Evolutionary conservation across 1,140 invertebrate species (phyloP).

Genomic region (Formica selysi): DNA sequence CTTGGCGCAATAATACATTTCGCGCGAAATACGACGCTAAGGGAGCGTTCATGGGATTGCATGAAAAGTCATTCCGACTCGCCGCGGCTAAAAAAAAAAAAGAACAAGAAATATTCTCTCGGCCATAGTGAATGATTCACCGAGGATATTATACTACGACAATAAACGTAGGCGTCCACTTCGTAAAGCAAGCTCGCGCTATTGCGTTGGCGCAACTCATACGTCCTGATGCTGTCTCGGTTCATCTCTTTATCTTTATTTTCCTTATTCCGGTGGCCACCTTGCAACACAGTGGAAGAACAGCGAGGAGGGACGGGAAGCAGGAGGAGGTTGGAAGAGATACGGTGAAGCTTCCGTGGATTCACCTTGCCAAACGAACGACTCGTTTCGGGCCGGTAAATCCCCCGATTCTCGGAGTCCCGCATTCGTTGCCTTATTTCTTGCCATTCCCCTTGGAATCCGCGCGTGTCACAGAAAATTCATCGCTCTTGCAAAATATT

Average conservation of each 20-base stretch:
- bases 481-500: constrained; percentile 47
- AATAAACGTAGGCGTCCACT: constrained; percentile 83
- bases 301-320: not conserved
- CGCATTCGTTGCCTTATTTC: constrained; percentile 65
- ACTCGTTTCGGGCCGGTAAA: constrained; percentile 66
- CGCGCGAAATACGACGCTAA: not conserved
- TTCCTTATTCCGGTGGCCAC: constrained; percentile 82
- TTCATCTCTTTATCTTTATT: constrained; percentile 81
- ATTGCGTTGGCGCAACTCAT: constrained; percentile 59
- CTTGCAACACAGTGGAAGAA: constrained; percentile 52
- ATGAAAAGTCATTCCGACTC: constrained; percentile 29
- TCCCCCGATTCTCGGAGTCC: constrained; percentile 59
- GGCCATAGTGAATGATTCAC: constrained; percentile 64
- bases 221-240: constrained; percentile 57
- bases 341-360: constrained; percentile 70
- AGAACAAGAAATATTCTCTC: constrained; percentile 30
- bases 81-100: not conserved
- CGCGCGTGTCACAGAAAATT: constrained; percentile 31
- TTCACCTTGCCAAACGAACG: constrained; percentile 73
- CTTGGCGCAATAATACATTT: not conserved
- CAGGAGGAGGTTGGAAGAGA: constrained; percentile 18
- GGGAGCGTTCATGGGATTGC: constrained; percentile 9
- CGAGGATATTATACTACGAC: constrained; percentile 52
- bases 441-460: constrained; percentile 43
- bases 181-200: constrained; percentile 80